phyloP scores from a whole-genome alignment of 2,888 invertebrate genomes.

The Drosophila tripunctata region DNA sequence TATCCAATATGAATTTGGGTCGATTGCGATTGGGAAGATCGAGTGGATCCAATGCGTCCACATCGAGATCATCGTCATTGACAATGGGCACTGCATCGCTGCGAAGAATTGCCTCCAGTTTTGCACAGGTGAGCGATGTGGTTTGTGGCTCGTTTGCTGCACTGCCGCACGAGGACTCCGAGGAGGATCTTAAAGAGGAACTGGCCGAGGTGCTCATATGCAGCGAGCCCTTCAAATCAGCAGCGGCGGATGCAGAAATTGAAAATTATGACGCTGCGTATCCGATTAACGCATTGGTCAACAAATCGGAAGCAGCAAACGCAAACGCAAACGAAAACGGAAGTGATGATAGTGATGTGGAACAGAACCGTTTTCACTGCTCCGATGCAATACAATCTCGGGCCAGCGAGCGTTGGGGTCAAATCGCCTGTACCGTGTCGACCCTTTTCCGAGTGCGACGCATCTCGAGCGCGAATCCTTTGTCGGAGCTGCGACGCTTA shows the following conservation, averaged over 20 bases:
- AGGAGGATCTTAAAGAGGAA: conserved; percentile 58
- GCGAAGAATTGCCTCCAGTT: conserved; percentile 66
- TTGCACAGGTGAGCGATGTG: conserved; percentile 52
- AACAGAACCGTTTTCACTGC: conserved; percentile 1
- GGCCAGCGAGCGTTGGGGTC: conserved; percentile 62
- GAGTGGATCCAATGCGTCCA: background rate
- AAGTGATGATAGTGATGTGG: background rate
- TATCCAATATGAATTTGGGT: conserved; percentile 50
- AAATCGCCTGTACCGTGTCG: conserved; percentile 57
- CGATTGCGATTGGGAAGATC: conserved; percentile 27
- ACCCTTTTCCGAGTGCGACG: conserved; percentile 63
- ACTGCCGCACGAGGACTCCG: conserved; percentile 53
- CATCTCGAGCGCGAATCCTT: conserved; percentile 32
- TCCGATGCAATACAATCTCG: conserved; percentile 29
- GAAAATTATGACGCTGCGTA: too few relatives aligned
- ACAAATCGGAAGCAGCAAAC: background rate
- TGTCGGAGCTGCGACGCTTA: conserved; percentile 47
- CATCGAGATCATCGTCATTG: background rate
- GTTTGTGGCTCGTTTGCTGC: conserved; percentile 38
- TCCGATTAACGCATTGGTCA: background rate
- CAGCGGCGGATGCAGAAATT: background rate
- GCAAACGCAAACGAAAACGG: background rate
- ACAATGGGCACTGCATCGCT: conserved; percentile 22
- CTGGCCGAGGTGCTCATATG: conserved; percentile 54
- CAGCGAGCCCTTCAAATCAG: conserved; percentile 48